Conservation (phyloP, 2,888 invertebrate species). For the Labia minor region DNA sequence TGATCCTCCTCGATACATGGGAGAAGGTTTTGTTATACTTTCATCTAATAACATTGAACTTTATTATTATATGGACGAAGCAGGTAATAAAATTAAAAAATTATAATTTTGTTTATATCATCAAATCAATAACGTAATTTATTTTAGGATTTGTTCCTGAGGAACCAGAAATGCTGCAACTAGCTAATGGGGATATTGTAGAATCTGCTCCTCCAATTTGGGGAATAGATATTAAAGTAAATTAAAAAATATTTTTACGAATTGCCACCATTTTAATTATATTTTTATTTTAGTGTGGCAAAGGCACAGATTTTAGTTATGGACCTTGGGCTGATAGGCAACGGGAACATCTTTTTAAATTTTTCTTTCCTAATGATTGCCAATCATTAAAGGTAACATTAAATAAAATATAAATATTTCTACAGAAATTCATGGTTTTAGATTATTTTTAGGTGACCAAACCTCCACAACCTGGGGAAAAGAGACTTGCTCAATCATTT, state of each 20-base stretch:
- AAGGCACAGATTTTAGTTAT: slow-evolving; percentile 92
- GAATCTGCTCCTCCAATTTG: slow-evolving; percentile 89
- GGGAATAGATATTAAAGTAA: slow-evolving; percentile 82
- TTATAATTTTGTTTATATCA: background rate
- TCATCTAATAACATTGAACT: slow-evolving; percentile 90
- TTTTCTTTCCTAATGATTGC: slow-evolving; percentile 88
- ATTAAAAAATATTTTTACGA: slow-evolving; percentile 22
- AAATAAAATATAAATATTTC: background rate
- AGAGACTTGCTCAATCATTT: slow-evolving; percentile 79
- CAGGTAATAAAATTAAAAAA: slow-evolving; percentile 45
- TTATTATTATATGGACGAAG: slow-evolving; percentile 96
- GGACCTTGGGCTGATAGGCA: slow-evolving; percentile 99
- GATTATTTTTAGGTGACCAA: slow-evolving; percentile 46
- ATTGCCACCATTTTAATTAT: background rate
- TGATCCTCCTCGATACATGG: slow-evolving; percentile 94
- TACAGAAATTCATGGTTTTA: slow-evolving; percentile 2
- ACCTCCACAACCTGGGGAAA: slow-evolving; percentile 75
- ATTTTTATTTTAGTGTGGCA: slow-evolving; percentile 52
- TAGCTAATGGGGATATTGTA: slow-evolving; percentile 87
- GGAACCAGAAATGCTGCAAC: slow-evolving; percentile 74
- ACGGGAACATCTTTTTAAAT: slow-evolving; percentile 85
- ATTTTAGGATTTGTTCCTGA: slow-evolving; percentile 64
- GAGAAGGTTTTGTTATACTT: slow-evolving; percentile 94
- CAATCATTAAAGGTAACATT: slow-evolving; percentile 51
- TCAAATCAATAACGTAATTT: background rate